These are phyloP conservation scores for Corvus hawaiiensis DNA, from an alignment of 2,113 vertebrate species.

Conservation along the genomic window DNA sequence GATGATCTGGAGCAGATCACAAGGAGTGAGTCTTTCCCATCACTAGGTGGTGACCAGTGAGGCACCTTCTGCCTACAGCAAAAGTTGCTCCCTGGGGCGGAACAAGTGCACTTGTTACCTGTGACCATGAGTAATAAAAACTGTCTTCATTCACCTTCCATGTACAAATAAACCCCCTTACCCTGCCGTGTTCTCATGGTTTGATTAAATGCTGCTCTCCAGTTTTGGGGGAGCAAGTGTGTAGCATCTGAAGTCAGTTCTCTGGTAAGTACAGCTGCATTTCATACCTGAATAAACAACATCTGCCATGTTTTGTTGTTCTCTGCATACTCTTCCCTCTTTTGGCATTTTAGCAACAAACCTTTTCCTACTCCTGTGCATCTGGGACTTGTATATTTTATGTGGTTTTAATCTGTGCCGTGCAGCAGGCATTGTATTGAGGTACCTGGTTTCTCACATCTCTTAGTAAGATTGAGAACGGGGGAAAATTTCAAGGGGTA, in stretches of 20 bases:
- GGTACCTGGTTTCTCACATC: background rate
- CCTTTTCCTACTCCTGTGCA: background rate
- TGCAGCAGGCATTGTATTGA: background rate
- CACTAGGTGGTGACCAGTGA: background rate
- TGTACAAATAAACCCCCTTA: background rate
- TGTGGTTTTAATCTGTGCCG: background rate
- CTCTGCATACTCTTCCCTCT: background rate
- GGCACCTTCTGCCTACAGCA: background rate
- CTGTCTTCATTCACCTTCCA: background rate
- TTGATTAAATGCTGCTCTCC: slow-evolving; percentile 1
- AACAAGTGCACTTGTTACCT: background rate
- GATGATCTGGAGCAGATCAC: background rate
- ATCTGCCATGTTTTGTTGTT: background rate
- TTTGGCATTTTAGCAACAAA: background rate
- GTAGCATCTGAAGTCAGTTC: background rate
- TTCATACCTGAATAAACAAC: background rate
- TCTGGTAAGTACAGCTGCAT: slow-evolving; percentile 62
- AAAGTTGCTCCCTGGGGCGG: background rate
- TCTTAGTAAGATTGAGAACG: background rate
- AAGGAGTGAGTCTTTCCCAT: background rate
- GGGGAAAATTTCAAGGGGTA: background rate
- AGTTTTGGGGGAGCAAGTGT: background rate
- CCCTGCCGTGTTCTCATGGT: rapidly evolving
- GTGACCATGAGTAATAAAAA: background rate
- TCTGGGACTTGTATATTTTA: background rate